These are phyloP conservation scores for Drosophila serrata DNA, from an alignment of 1,140 invertebrate species.

Conservation along the genomic window DNA sequence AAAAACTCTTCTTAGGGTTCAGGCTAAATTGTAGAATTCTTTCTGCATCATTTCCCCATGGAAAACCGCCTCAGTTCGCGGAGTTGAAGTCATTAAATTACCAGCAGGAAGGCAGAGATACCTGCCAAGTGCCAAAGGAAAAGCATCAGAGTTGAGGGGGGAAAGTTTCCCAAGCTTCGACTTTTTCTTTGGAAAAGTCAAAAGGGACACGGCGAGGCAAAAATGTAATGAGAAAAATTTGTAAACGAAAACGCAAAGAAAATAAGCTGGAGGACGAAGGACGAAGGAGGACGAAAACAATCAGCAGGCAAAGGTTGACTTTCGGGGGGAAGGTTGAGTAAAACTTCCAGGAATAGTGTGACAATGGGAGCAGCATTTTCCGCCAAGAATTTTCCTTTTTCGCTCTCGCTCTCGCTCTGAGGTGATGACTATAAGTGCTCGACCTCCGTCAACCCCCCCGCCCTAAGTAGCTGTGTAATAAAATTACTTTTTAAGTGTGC, in stretches of 20 bases:
- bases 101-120: conserved; percentile 37
- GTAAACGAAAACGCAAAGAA: conserved; percentile 33
- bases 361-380: conserved; percentile 48
- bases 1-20: not conserved
- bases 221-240: conserved; percentile 80
- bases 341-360: conserved; percentile 65
- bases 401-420: conserved; percentile 44
- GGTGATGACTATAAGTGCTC: conserved; percentile 38
- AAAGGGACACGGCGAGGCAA: conserved; percentile 43
- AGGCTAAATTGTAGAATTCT: not conserved
- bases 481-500: conserved; percentile 81
- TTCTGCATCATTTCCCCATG: not conserved
- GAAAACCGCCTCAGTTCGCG: not conserved
- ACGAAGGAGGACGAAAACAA: conserved; percentile 48
- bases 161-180: conserved; percentile 40
- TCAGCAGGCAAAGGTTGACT: conserved; percentile 27
- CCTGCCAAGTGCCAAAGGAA: conserved; percentile 24
- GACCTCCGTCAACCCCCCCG: not conserved
- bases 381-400: conserved; percentile 58
- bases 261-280: conserved; percentile 28
- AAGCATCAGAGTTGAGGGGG: conserved; percentile 13
- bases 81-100: conserved; percentile 76
- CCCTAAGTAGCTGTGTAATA: conserved; percentile 78
- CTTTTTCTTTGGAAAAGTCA: conserved; percentile 40
- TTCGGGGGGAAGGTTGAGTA: conserved; percentile 28